Evolutionary conservation across 1,140 invertebrate genomes (phyloP), one percentile per base, ranked within the genome.

Genomic region (Drosophila nigromelanica): DNA sequence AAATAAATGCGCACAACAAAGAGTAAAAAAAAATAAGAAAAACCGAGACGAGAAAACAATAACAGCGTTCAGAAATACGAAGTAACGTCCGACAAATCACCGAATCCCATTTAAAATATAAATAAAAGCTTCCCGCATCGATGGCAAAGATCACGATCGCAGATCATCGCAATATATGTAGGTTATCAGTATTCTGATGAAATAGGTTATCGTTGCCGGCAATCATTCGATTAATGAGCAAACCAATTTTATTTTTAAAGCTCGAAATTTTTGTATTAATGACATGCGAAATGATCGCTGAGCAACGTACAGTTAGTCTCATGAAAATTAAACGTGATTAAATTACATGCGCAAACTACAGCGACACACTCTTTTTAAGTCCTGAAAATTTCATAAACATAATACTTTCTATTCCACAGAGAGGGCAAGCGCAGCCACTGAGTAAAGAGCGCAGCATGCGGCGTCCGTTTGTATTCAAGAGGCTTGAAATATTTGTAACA

Each of bases 81-180:
- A 80, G 62, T 63, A 82, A 81, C 60, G 78, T 35, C 63, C 78
- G 78, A 81, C 52, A 72, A 75, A 72, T 83, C 70, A 39, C 54
- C 39, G 72, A 63, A 67, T 78, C 58, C 50, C 74, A 73, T 83
- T 63, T 30, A 39, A 33, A 50, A 72, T 75, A 72, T 54, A 69
- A 81, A 81, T 80, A 60, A 55, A 27, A 76, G 78, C 80, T 82
- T 82, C 80, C 75, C 80, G 78, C 80, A 79, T 83, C n/a, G 66
- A 70, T 78, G 79, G 48, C 79, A 82, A 68, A 72, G 80, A 83
- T 82, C 80, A 83, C 51, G 80, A 82, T 79, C 80, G 80, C 37
- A 73, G 70, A 61, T 73, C 64, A 69, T 18, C 43, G 43, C 63
- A 52, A 61, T 72, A 66, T 59, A 55, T 61, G 42, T 54, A 58